Conservation (phyloP, 2,113 vertebrate species). For the Labeo rohita region DNA sequence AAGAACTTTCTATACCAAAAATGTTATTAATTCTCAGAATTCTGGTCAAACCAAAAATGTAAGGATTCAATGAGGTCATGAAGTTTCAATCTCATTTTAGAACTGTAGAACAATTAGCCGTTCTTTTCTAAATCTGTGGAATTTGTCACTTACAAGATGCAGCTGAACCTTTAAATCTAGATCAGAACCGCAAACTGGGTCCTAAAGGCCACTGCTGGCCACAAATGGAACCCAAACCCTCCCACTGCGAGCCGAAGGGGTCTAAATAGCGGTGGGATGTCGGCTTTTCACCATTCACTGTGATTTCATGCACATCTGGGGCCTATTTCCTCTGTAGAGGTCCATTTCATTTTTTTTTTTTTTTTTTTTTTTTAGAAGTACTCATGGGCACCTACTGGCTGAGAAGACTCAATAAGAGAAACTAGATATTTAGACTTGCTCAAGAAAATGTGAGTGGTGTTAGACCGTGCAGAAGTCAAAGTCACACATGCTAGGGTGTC, state of each 20-base stretch:
- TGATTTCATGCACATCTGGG: constrained; percentile 69
- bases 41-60: no score
- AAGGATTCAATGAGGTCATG: no score
- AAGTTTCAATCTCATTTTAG: background rate
- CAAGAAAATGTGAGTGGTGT: background rate
- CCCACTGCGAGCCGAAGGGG: background rate
- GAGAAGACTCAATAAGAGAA: background rate
- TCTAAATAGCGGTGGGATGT: background rate
- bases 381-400: constrained; percentile 9
- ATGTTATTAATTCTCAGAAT: background rate
- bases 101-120: background rate
- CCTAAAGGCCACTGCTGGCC: background rate
- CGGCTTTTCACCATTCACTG: constrained; percentile 49
- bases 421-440: background rate
- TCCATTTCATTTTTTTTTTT: constrained; percentile 55
- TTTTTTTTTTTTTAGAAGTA: constrained; percentile 54
- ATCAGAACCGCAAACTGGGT: background rate
- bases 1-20: background rate
- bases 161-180: background rate
- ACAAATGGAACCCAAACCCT: background rate
- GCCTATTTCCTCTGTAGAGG: constrained; percentile 68
- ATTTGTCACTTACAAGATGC: background rate
- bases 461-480: background rate
- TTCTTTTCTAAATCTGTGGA: background rate
- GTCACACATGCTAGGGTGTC: background rate